Base-by-base conservation (phyloP, 2,797 vertebrate genomes). In the Gymnodraco acuticeps region DNA sequence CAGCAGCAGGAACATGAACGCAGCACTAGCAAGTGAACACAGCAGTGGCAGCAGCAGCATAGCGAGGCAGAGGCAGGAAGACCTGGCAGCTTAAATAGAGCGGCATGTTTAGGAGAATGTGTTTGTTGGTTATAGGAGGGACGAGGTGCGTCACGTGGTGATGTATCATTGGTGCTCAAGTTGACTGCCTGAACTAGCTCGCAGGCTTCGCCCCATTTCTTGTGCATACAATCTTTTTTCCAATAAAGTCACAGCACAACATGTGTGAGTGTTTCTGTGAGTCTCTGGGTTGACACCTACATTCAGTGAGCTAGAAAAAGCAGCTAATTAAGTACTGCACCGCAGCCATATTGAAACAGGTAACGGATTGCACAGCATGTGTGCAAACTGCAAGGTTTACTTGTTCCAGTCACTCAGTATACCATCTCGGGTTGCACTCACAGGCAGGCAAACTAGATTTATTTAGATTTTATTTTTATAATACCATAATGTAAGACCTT, bases 321-420 rank as follows among this genome's bases (percentile, higher is more conserved):
- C 45, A 38, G 33, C 33, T 38, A 38, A 38, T 38, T 38, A 6
- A 38, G 33, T 38, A 38, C 33, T 38, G 33, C 33, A 38, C 33
- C 16, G 46, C 56, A 43, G 20, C 8, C 2, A 74, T 7, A 33
- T 45, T 48, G 9, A 68, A 48, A 61, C 45, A 27, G 50, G 16
- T 61, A 53, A 55, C 38, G 62, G 56, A 53, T 58, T 48, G 48
- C 45, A 38, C 65, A 51, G 60, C 33, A 31, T 60, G 54, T 6
- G n/a, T 55, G 19, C 58, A 68, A 51, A 56, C 19, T 16, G 17
- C 41, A 59, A 46, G 38, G 23, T 52, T 65, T 17, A 56, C 23
- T 55, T 20, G 8, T 42, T 60, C 4, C 10, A 13, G 60, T 73
- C 16, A 56, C 43, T 38, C 33, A 46, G 5, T 46, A 4, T 14